Percentiles rank a stretch among this genome's conserved stretches.
phyloP scores from a whole-genome alignment of 2,113 vertebrate species.

The Pygoscelis adeliae region DNA sequence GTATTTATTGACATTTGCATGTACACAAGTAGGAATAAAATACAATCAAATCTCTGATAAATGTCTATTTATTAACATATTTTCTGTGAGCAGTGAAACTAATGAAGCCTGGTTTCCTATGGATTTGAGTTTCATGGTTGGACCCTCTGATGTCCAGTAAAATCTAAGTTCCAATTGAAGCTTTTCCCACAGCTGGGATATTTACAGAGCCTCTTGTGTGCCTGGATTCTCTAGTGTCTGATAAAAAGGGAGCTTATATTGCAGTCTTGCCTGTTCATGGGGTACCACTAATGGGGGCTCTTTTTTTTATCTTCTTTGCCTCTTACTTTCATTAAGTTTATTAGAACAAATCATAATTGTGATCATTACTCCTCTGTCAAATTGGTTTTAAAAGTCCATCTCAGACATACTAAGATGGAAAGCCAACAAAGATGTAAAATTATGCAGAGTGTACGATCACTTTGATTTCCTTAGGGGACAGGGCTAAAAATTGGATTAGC shows the following conservation, averaged over 20 bases:
- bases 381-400: background rate
- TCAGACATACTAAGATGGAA: background rate
- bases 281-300: background rate
- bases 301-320: background rate
- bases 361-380: background rate
- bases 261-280: background rate
- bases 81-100: background rate
- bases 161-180: background rate
- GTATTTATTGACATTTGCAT: background rate
- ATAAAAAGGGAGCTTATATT: background rate
- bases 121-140: background rate
- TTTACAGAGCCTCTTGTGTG: background rate
- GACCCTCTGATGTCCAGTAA: background rate
- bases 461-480: background rate
- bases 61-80: background rate
- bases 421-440: background rate
- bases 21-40: background rate
- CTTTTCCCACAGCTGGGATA: background rate
- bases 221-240: background rate
- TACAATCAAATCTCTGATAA: background rate
- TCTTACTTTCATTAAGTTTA: background rate
- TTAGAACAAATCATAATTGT: background rate
- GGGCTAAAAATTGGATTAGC: background rate
- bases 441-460: background rate
- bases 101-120: background rate